These are phyloP conservation scores for Python bivittatus DNA, from an alignment of 2,113 vertebrate species.

Conservation along the genomic window DNA sequence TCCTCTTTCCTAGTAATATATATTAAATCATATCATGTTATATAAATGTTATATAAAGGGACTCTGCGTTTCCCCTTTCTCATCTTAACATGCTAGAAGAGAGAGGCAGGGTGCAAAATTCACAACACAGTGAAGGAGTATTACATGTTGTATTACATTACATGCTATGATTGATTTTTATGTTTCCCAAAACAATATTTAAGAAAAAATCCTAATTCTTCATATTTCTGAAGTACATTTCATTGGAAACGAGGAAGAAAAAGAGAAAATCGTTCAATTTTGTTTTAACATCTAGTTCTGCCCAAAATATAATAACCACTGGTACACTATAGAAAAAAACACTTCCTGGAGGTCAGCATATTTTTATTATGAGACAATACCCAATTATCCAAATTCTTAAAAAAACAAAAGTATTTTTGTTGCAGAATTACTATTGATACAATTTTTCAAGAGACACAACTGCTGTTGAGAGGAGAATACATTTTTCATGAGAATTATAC, in stretches of 20 bases:
- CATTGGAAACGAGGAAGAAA: neutral
- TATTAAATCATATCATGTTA: neutral
- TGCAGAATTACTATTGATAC: conserved; percentile 40
- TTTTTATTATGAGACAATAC: conserved; percentile 4
- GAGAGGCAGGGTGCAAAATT: neutral
- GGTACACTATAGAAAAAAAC: neutral
- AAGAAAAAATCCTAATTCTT: neutral
- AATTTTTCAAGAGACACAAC: conserved; percentile 43
- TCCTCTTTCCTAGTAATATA: neutral
- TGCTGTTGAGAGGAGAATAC: conserved; percentile 52
- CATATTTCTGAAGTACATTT: neutral
- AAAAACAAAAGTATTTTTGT: conserved; percentile 2
- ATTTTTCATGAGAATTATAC: conserved; percentile 54
- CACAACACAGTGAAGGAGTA: neutral
- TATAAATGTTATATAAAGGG: neutral
- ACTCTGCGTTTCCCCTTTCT: neutral
- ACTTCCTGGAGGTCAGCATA: neutral
- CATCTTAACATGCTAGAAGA: neutral
- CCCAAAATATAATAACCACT: neutral
- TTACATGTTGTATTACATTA: neutral
- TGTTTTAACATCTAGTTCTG: neutral
- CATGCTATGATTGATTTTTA: neutral
- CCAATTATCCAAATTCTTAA: neutral
- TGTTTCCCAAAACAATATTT: neutral
- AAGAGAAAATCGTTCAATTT: neutral